These are phyloP conservation scores for Dasypolia templi DNA, from an alignment of 2,888 invertebrate species.

Conservation along the genomic window DNA sequence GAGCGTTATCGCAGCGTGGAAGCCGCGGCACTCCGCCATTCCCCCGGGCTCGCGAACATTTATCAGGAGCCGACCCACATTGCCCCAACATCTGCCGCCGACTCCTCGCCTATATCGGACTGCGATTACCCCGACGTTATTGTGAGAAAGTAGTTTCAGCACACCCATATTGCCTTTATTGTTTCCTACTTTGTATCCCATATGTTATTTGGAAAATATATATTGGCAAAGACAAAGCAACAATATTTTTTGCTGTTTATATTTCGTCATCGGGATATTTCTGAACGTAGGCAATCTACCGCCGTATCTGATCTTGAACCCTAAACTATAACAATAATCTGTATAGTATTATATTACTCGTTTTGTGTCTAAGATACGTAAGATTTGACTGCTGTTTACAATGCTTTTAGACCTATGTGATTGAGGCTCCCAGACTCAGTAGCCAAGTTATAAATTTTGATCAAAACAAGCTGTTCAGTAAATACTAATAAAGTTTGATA, in stretches of 20 bases:
- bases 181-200: conserved; percentile 61
- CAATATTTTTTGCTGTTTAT: conserved; percentile 7
- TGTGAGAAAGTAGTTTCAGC: conserved; percentile 73
- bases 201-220: conserved; percentile 54
- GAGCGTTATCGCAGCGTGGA: conserved; percentile 77
- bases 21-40: conserved; percentile 78
- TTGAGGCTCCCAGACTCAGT: conserved; percentile 9
- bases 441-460: conserved; percentile 37
- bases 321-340: conserved; percentile 31
- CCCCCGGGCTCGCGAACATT: conserved; percentile 81
- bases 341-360: conserved; percentile 22
- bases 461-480: conserved; percentile 36
- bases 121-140: conserved; percentile 71
- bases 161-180: conserved; percentile 70
- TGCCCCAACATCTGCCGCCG: conserved; percentile 80
- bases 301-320: background rate
- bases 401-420: conserved; percentile 12
- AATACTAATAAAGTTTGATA: conserved; percentile 33
- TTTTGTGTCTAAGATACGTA: background rate
- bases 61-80: conserved; percentile 86
- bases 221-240: conserved; percentile 30
- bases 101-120: conserved; percentile 66
- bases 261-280: conserved; percentile 10
- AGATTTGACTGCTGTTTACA: background rate
- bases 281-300: conserved; percentile 5